phyloP scores from a whole-genome alignment of 2,113 vertebrate species.

The Talpa occidentalis region DNA sequence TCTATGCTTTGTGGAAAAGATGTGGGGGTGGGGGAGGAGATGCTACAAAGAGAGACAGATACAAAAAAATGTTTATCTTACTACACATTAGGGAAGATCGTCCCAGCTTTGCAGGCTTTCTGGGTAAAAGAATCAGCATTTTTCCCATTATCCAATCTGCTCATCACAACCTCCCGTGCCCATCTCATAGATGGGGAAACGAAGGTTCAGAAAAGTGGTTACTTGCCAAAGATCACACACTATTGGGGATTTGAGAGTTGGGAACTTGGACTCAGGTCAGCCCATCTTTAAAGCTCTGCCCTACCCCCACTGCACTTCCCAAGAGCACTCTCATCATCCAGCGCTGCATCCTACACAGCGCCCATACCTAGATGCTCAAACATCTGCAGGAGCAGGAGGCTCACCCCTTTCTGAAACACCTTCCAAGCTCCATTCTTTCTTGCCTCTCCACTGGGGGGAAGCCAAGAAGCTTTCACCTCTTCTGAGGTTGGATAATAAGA shows the following conservation, averaged over 20 bases:
- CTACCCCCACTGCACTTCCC: neutral
- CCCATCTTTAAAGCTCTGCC: neutral
- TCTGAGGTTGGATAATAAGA: neutral
- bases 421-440: neutral
- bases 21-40: too few species aligned
- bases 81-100: neutral
- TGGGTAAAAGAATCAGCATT: neutral
- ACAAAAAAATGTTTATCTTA: neutral
- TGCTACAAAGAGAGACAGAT: neutral
- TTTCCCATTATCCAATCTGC: neutral
- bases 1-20: neutral
- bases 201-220: neutral
- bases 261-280: neutral
- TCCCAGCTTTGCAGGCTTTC: neutral
- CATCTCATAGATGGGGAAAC: conserved; percentile 26
- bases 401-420: neutral
- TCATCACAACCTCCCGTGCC: neutral
- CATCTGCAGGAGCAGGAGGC: neutral
- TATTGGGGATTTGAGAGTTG: neutral
- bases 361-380: neutral
- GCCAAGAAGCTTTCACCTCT: neutral
- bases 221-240: neutral
- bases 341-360: neutral
- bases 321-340: neutral
- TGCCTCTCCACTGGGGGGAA: neutral